phyloP scores from a whole-genome alignment of 1,140 invertebrate species.

The Drosophila oshimai region DNA sequence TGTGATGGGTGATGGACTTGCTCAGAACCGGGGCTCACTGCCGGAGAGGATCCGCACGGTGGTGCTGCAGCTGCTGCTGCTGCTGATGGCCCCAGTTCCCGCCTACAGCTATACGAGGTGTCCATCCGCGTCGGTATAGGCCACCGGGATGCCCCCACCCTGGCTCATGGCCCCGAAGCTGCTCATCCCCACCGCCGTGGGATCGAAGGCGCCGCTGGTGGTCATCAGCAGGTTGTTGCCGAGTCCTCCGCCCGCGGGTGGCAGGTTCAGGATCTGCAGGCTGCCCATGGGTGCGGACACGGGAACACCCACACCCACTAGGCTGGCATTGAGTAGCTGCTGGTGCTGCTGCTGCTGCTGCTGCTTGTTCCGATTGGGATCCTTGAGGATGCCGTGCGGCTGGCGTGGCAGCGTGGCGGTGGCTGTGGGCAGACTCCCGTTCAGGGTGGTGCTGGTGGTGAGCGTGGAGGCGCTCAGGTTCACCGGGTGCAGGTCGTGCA shows the following conservation, averaged over 20 bases:
- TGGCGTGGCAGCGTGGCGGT: conserved; percentile 82
- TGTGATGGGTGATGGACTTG: conserved; percentile 3
- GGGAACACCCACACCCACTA: conserved; percentile 71
- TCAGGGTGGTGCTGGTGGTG: conserved; percentile 72
- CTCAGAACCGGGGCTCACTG: conserved; percentile 61
- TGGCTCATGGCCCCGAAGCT: conserved; percentile 50
- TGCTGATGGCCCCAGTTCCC: conserved; percentile 48
- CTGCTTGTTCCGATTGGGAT: conserved; percentile 85
- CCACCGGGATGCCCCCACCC: conserved; percentile 50
- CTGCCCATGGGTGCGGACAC: conserved; percentile 64
- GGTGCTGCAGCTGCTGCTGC: conserved; percentile 13
- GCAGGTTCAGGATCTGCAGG: conserved; percentile 80
- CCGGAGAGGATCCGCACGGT: conserved; percentile 22
- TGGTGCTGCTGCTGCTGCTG: conserved; percentile 82
- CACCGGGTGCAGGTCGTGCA: conserved; percentile 78
- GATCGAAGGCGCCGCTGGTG: conserved; percentile 73
- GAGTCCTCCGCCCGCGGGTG: conserved; percentile 47
- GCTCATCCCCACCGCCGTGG: conserved; percentile 60
- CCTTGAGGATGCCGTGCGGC: conserved; percentile 86
- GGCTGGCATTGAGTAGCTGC: conserved; percentile 64
- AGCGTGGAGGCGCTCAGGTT: conserved; percentile 74
- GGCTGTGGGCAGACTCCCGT: conserved; percentile 76
- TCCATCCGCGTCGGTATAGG: conserved; percentile 80
- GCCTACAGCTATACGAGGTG: conserved; percentile 82
- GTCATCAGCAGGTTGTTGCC: conserved; percentile 80